Percentiles rank a stretch among this genome's conserved stretches.
Evolutionary conservation across 1,140 invertebrate species (phyloP).

Genomic region (Macrobrachium rosenbergii): DNA sequence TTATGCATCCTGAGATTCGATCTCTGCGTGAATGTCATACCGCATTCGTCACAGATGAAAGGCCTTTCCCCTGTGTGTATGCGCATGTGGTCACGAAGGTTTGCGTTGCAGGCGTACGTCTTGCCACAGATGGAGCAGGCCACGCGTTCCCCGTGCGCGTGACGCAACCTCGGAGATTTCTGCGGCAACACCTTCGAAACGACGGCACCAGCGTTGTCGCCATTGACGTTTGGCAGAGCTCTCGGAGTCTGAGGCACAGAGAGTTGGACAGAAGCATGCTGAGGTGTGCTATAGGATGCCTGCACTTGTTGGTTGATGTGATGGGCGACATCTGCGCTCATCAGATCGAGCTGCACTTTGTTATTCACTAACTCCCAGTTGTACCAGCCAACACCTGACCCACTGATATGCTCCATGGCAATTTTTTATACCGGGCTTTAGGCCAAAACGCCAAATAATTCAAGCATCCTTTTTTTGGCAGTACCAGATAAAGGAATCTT

Average conservation of each 20-base stretch:
- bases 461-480: no score
- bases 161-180: constrained; percentile 29
- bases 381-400: constrained; percentile 54
- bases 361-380: constrained; percentile 53
- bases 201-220: background rate
- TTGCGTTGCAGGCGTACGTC: constrained; percentile 61
- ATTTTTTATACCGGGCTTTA: background rate
- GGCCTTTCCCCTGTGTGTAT: constrained; percentile 68
- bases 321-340: constrained; percentile 52
- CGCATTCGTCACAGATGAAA: constrained; percentile 67
- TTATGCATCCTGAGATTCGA: constrained; percentile 74
- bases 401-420: constrained; percentile 49
- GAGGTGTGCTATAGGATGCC: constrained; percentile 31
- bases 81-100: constrained; percentile 61
- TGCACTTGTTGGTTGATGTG: constrained; percentile 51
- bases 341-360: constrained; percentile 53
- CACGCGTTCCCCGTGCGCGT: constrained; percentile 49
- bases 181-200: background rate
- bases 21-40: constrained; percentile 66
- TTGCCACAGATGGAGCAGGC: constrained; percentile 63
- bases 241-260: constrained; percentile 43
- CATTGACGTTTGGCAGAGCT: background rate
- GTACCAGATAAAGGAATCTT: no score
- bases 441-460: background rate
- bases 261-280: constrained; percentile 47